Conservation (phyloP, 2,113 vertebrate genomes). For the Ginglymostoma cirratum region DNA sequence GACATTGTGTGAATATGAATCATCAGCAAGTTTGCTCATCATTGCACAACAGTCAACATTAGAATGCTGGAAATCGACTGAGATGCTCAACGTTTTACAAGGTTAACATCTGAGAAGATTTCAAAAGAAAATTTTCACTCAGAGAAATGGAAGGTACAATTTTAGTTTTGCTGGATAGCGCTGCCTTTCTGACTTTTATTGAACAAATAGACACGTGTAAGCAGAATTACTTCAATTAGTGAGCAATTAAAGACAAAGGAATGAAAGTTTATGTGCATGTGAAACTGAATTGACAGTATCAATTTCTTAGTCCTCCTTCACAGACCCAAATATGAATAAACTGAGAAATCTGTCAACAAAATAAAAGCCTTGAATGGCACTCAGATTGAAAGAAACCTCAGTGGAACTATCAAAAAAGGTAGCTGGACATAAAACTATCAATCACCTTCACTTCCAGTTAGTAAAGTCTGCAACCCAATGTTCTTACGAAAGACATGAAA, state of each 20-base stretch:
- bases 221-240: background rate
- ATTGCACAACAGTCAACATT: background rate
- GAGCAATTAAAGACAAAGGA: background rate
- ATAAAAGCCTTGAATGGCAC: background rate
- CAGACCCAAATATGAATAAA: background rate
- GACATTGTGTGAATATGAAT: background rate
- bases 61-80: background rate
- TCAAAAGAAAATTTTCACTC: background rate
- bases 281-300: background rate
- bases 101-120: background rate
- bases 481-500: background rate
- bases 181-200: background rate
- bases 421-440: background rate
- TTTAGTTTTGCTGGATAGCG: background rate
- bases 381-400: background rate
- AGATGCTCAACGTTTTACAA: background rate
- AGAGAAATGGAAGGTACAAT: background rate
- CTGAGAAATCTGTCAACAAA: background rate
- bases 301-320: background rate
- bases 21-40: background rate
- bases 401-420: conserved; percentile 4
- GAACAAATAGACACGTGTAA: background rate
- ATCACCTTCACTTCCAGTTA: background rate
- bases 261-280: background rate
- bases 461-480: background rate